Conservation (phyloP, 2,113 vertebrate genomes). For the Thalassarche chlororhynchos region DNA sequence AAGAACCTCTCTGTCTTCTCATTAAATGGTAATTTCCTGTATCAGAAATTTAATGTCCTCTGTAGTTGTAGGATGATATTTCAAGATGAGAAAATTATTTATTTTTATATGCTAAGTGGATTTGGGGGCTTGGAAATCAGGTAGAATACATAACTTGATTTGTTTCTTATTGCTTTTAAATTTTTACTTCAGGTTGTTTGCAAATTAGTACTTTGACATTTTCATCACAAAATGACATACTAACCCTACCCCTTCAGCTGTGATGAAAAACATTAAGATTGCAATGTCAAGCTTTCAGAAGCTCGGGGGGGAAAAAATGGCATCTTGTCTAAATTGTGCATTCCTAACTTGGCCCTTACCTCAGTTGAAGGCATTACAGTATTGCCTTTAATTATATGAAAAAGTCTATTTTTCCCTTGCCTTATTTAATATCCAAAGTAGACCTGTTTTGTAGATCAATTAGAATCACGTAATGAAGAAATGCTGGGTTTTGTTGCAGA, state of each 20-base stretch:
- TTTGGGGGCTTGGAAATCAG: background rate
- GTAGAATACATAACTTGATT: background rate
- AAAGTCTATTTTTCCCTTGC: background rate
- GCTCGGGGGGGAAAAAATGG: background rate
- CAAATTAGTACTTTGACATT: slow-evolving; percentile 8
- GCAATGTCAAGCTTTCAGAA: background rate
- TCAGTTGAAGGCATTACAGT: background rate
- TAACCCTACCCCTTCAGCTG: background rate
- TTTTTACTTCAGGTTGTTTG: background rate
- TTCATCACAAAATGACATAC: background rate
- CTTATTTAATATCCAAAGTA: background rate
- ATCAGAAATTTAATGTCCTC: background rate
- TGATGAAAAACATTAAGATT: background rate
- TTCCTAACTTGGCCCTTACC: background rate
- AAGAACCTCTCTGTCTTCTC: slow-evolving; percentile 4
- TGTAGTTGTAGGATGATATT: background rate
- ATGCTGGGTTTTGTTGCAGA: background rate
- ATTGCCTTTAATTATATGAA: background rate
- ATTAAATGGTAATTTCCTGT: slow-evolving; percentile 16
- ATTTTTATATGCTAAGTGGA: background rate
- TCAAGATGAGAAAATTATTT: background rate
- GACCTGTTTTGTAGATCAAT: background rate
- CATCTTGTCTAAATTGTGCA: background rate
- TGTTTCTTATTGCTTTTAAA: background rate
- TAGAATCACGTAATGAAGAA: background rate